These are phyloP conservation scores for Phrynocephalus vlangalii DNA, from an alignment of 2,797 vertebrate species.

Conservation along the genomic window DNA sequence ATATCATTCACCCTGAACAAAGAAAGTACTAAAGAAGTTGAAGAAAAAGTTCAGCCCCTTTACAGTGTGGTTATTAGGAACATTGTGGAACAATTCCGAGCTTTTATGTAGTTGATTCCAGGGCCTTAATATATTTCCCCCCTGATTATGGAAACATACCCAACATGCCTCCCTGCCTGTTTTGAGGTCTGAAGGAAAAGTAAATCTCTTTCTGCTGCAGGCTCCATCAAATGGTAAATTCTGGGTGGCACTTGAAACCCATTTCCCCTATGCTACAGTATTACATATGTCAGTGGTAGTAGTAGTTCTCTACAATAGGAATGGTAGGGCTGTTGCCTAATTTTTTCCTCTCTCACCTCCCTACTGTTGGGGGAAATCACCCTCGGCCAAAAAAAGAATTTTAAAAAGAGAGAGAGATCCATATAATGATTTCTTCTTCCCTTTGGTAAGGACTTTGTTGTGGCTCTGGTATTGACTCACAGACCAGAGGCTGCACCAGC, in stretches of 20 bases:
- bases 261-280: not conserved
- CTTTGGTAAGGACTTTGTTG: not conserved
- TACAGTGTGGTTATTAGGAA: constrained; percentile 29
- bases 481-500: too few relatives aligned
- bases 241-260: not conserved
- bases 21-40: constrained; percentile 49
- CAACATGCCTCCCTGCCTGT: not conserved
- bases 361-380: not conserved
- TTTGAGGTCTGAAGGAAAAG: not conserved
- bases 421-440: not conserved
- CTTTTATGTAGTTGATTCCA: constrained; percentile 28
- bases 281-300: not conserved
- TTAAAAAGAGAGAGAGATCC: too few relatives aligned
- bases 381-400: too few relatives aligned
- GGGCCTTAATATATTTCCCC: not conserved
- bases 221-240: not conserved
- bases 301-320: not conserved
- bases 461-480: too few relatives aligned
- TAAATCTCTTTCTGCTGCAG: not conserved
- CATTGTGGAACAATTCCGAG: not conserved
- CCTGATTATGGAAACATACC: not conserved
- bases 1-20: constrained; percentile 61
- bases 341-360: not conserved
- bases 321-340: not conserved
- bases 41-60: constrained; percentile 37